Conservation (phyloP, 92 coral and sea anemone species). For the Siderastrea siderea region DNA sequence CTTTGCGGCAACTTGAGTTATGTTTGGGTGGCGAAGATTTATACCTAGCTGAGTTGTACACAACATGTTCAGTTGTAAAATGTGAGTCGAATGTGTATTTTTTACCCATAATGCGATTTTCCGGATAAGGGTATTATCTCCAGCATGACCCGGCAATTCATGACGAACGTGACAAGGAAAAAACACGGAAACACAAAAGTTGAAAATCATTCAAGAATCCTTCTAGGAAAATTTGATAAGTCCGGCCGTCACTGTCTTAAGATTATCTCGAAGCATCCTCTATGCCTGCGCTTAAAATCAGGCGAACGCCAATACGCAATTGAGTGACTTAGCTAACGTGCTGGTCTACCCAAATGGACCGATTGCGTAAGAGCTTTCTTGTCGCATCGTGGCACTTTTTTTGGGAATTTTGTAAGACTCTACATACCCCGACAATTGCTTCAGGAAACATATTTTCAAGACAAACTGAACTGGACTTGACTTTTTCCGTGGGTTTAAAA, state of each 20-base stretch:
- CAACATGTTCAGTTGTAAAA: too few relatives aligned
- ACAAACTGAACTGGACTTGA: neutral
- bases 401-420: neutral
- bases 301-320: neutral
- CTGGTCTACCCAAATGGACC: neutral
- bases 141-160: neutral
- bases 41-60: neutral
- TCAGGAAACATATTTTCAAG: neutral
- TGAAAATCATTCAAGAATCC: neutral
- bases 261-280: neutral
- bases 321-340: neutral
- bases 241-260: neutral
- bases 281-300: neutral
- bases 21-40: neutral
- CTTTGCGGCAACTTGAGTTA: neutral
- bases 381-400: neutral
- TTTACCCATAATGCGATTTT: neutral
- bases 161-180: neutral
- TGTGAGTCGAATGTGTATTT: neutral
- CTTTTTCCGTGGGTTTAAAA: neutral
- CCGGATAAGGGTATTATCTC: neutral
- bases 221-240: too few relatives aligned
- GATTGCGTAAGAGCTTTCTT: neutral
- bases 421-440: neutral
- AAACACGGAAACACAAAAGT: neutral